Evolutionary conservation across 35 echinoderm and acorn worm species (phyloP).

Genomic region (Amphiura filiformis): DNA sequence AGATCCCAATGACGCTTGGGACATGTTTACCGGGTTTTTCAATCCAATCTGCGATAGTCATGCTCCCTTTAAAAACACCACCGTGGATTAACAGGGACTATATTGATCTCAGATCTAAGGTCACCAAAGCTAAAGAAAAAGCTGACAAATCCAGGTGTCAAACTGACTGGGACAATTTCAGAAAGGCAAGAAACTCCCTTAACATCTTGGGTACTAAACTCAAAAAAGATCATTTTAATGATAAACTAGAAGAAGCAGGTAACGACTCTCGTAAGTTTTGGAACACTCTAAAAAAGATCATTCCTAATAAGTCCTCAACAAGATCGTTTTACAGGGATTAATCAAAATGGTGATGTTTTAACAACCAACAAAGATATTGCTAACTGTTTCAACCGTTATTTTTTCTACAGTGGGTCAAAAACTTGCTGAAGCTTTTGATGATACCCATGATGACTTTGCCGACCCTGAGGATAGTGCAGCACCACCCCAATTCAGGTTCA

Average conservation of each 20-base stretch:
- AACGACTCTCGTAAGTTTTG: background rate
- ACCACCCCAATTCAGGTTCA: background rate
- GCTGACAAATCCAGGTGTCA: background rate
- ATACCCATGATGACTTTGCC: no score
- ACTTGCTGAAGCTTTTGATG: background rate
- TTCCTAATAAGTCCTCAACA: background rate
- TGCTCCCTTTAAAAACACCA: slow-evolving; percentile 1
- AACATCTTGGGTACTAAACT: background rate
- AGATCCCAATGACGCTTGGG: background rate
- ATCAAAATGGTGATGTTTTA: background rate
- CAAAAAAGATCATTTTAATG: background rate
- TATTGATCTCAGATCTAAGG: background rate
- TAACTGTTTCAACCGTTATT: background rate
- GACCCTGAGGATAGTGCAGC: background rate
- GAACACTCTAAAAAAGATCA: background rate
- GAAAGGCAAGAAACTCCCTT: background rate
- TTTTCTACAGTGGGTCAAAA: slow-evolving; percentile 2
- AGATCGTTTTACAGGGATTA: background rate
- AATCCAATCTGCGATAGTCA: slow-evolving; percentile 1
- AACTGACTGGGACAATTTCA: background rate
- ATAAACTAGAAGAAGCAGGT: background rate
- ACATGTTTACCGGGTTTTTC: background rate
- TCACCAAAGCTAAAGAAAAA: background rate
- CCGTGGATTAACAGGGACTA: background rate
- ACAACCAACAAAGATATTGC: background rate